Percentiles rank a stretch among this genome's conserved stretches.
phyloP scores from a whole-genome alignment of 2,113 vertebrate species.

The Callocephalon fimbriatum region DNA sequence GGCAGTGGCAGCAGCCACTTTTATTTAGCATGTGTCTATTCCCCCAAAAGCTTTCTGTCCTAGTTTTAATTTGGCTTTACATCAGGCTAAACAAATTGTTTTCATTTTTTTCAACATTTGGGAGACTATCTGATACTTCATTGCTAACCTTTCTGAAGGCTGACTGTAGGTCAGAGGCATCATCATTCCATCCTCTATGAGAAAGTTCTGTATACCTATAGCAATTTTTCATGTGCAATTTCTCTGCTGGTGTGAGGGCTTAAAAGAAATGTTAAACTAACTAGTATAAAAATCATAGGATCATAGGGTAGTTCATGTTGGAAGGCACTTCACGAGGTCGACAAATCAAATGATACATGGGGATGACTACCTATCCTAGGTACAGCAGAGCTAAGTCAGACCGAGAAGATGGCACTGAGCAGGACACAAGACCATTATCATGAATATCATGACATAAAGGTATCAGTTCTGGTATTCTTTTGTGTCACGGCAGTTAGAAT shows the following conservation, averaged over 20 bases:
- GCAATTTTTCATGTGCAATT: neutral
- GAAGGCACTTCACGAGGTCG: neutral
- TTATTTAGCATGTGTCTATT: conserved; percentile 37
- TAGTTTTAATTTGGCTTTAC: conserved; percentile 48
- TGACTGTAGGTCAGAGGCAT: neutral
- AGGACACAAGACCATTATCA: neutral
- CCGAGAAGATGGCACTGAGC: neutral
- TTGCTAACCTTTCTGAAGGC: neutral
- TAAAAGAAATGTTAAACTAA: neutral
- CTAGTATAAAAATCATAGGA: neutral
- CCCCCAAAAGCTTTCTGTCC: conserved; percentile 54
- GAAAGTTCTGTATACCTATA: neutral
- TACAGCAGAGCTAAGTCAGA: neutral
- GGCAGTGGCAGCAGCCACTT: conserved; percentile 40
- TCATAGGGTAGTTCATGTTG: neutral
- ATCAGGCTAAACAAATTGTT: neutral
- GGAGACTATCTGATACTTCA: neutral
- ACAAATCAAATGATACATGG: neutral
- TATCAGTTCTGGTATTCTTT: neutral
- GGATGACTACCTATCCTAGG: neutral
- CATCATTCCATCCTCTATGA: neutral
- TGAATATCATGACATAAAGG: neutral
- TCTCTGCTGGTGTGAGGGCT: neutral
- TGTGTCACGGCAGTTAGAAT: neutral
- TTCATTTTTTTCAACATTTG: neutral